Conservation (phyloP, 2,113 vertebrate genomes). For the Hippocampus guttulatus region DNA sequence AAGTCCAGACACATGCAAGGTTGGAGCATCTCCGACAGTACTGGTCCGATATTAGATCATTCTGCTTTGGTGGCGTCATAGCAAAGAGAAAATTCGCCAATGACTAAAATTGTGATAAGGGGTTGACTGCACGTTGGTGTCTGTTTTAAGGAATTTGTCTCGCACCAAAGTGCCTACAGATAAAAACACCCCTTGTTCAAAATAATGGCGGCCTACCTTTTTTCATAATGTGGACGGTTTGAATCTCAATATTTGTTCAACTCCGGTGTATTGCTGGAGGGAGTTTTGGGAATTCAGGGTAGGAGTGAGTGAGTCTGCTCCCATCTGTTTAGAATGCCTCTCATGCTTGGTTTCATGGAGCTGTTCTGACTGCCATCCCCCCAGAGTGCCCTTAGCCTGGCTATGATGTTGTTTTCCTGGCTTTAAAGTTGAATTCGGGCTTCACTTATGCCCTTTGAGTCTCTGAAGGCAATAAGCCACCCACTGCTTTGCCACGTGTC, state of each 20-base stretch:
- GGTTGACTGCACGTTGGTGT: neutral
- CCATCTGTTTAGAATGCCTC: conserved; percentile 50
- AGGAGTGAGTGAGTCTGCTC: conserved; percentile 37
- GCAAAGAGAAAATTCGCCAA: neutral
- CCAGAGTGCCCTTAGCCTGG: conserved; percentile 49
- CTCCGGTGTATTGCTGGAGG: neutral
- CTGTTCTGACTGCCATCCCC: conserved; percentile 35
- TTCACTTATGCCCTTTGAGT: conserved; percentile 56
- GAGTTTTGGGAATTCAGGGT: conserved; percentile 8
- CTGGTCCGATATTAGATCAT: neutral
- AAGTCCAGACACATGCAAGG: neutral
- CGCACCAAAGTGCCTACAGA: neutral
- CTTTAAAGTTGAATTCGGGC: conserved; percentile 44
- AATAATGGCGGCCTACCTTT: neutral
- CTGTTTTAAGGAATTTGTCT: neutral
- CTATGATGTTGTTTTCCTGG: conserved; percentile 56
- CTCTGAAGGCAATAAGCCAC: conserved; percentile 55
- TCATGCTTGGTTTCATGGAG: conserved; percentile 45
- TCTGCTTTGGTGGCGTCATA: neutral
- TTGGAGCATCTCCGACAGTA: neutral
- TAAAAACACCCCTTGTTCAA: neutral
- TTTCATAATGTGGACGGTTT: neutral
- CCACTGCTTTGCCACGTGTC: conserved; percentile 46
- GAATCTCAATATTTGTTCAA: neutral
- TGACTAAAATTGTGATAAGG: neutral